A percentile compares a stretch with the other conserved stretches of the same genome.
Evolutionary conservation across 2,888 invertebrate species (phyloP).

Genomic region (Chalcosyrphus nemorum): DNA sequence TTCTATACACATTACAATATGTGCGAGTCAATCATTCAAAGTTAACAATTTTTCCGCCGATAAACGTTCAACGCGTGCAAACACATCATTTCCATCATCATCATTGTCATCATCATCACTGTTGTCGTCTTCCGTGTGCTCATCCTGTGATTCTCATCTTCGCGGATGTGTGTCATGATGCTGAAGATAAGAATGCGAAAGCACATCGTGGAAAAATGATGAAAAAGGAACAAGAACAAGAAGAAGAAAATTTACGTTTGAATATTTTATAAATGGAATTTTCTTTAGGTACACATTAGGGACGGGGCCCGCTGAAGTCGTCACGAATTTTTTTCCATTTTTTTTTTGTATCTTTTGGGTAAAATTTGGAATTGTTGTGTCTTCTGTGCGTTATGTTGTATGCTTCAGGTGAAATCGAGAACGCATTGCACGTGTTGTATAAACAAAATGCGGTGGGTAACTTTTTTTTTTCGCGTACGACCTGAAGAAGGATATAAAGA

Average conservation of each 20-base stretch:
- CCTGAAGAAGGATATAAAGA: not conserved
- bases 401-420: constrained; percentile 54
- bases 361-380: not conserved
- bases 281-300: constrained; percentile 47
- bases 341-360: constrained; percentile 11
- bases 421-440: constrained; percentile 53
- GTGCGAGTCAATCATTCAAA: constrained; percentile 66
- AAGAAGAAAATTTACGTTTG: constrained; percentile 53
- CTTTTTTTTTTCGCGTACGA: not conserved
- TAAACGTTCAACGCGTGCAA: constrained; percentile 61
- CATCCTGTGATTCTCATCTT: constrained; percentile 22
- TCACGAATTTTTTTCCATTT: constrained; percentile 16
- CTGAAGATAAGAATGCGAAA: constrained; percentile 34
- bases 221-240: not conserved
- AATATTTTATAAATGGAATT: constrained; percentile 67
- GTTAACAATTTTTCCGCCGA: constrained; percentile 62
- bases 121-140: constrained; percentile 1
- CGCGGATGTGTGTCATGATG: constrained; percentile 6
- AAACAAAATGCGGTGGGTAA: constrained; percentile 20
- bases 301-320: not conserved
- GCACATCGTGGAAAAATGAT: constrained; percentile 28
- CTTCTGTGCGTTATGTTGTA: not conserved
- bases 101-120: constrained; percentile 44
- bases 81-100: constrained; percentile 63
- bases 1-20: constrained; percentile 33